Base-by-base conservation (phyloP, 2,888 invertebrate species). In the Xanthorhoe spadicearia region DNA sequence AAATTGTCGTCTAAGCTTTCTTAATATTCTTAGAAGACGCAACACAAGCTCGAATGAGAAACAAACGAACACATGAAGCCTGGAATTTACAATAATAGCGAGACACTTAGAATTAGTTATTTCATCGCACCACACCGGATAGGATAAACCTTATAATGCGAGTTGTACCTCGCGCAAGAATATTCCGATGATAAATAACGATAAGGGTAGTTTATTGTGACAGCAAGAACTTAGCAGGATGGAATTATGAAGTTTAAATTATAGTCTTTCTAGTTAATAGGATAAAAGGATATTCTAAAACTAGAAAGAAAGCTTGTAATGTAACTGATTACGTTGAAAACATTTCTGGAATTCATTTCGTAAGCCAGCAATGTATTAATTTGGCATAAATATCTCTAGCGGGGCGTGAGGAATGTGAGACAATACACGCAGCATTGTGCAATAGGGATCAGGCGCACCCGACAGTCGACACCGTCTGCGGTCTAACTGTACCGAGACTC, bases 401-500 rank as follows among this genome's bases (percentile, higher is more conserved):
- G 72, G 64, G 74, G 72, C 73, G 77, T 77, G 64, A 64, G 80
- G 82, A 80, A 86, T 81, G 81, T 76, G 58, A 70, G 74, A 74
- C 77, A 74, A 73, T 71, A 69, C 70, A 69, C 70, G 71, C 56
- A 68, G 69, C 73, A 78, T 83, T 84, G 81, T 83, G 84, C 78
- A 83, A 83, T 69, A 74, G 79, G 80, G 83, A 82, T 84, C 78
- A 75, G 84, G 85, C 64, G 32, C 55, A 60, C 77, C 76, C 75
- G 76, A 81, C 55, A 60, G 77, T 76, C 75, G 76, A 81, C 79
- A 81, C 81, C 76, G 74, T 66, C 79, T 85, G 84, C 78, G 85
- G 87, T 85, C 78, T 80, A 82, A 83, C 81, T 77, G 83, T 76
- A 66, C 58, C 67, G 72, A 77, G 66, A 59, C 75, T 66, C 58